Base-by-base conservation (phyloP, 2,888 invertebrate species). In the Rotaria magnacalcarata region DNA sequence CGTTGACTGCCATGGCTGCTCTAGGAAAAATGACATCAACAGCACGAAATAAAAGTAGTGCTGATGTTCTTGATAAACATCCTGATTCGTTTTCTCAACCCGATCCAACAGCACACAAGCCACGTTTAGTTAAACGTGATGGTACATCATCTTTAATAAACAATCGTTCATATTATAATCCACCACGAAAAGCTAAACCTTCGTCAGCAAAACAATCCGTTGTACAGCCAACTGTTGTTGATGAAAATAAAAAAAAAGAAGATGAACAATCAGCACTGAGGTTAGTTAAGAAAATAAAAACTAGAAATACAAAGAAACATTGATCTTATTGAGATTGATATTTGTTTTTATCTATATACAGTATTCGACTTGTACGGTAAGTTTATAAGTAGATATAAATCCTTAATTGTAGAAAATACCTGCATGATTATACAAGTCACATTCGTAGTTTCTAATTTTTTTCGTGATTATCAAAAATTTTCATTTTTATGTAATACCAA, bases 11-110 rank as follows among this genome's bases (percentile, higher is more conserved):
- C 3, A 80, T 80, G 75, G 2, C 75, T 47, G 75, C 75, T 43
- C n/a, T 80, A 21, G 47, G 75, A 0, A 80, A 80, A 43, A 80
- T 80, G 43, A 43, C 75, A 24, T 80, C 75, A 21, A 67, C 67
- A 11, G 43, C 21, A 24, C 75, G 75, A n/a, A 80, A 80, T n/a
- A 80, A 80, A 47, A 80, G 21, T 11, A 80, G 75, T 47, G 75
- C 75, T 43, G 75, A 80, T 80, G 47, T 80, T 43, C 21, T 80
- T 21, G 75, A 80, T 47, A 80, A 80, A 47, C 75, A 80, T 80
- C 24, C 75, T 3, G 75, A 80, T 47, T 80, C 14, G 21, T 80
- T 80, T 24, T 1, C 21, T 47, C 75, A 80, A 80, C 75, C 75
- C 0, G 24, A 80, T 10, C 41, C 41, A 21, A 14, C 16, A 6